Conservation (phyloP, 92 coral and sea anemone species). For the Plumapathes pennacea region DNA sequence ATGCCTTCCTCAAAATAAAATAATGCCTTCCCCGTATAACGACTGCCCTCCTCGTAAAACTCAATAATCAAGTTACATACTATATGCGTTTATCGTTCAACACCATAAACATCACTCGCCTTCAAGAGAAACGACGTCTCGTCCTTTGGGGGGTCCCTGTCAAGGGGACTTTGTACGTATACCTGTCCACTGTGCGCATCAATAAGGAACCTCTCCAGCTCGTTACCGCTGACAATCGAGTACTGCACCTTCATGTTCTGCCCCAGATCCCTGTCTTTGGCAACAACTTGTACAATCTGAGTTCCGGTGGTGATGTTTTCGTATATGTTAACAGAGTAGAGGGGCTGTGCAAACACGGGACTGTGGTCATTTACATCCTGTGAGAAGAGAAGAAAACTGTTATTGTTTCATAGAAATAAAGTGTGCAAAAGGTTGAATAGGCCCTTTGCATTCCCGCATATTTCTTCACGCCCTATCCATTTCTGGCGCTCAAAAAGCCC, state of each 20-base stretch:
- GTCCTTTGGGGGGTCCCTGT: slow-evolving; percentile 85
- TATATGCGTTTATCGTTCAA: too few relatives aligned
- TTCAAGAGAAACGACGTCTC: slow-evolving; percentile 65
- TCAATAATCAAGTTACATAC: too few relatives aligned
- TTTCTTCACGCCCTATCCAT: too few relatives aligned
- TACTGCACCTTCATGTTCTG: slow-evolving; percentile 57
- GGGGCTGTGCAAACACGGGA: slow-evolving; percentile 63
- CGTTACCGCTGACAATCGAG: slow-evolving; percentile 76
- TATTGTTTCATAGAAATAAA: too few relatives aligned
- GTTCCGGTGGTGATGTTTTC: slow-evolving; percentile 79
- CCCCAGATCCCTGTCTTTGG: slow-evolving; percentile 66
- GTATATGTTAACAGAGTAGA: slow-evolving; percentile 68
- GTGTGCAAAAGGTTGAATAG: too few relatives aligned
- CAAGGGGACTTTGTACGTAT: slow-evolving; percentile 63
- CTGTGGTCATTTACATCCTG: slow-evolving; percentile 89
- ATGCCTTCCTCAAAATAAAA: neutral
- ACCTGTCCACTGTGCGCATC: slow-evolving; percentile 81
- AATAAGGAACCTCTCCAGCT: slow-evolving; percentile 75
- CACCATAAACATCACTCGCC: slow-evolving; percentile 50
- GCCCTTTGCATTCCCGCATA: too few relatives aligned
- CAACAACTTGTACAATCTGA: slow-evolving; percentile 65
- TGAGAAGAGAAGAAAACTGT: neutral
- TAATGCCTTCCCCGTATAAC: too few relatives aligned
- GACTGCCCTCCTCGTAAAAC: too few relatives aligned
- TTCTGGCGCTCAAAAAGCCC: too few relatives aligned